These are phyloP conservation scores for Trachops cirrhosus DNA, from an alignment of 2,797 vertebrate genomes.

Conservation along the genomic window DNA sequence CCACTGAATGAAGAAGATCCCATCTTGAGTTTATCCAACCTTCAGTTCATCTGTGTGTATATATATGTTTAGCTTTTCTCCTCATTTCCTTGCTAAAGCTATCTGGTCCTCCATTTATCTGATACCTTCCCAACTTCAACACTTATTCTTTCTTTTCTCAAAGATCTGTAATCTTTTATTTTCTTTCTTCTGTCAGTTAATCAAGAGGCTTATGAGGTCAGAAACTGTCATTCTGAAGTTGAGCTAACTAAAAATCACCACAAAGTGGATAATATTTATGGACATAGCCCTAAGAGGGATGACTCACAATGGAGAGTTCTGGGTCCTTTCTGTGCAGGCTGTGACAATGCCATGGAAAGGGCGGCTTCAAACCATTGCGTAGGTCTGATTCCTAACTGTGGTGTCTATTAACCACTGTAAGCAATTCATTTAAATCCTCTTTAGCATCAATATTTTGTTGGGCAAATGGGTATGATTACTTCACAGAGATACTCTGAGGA, in stretches of 20 bases:
- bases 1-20: neutral
- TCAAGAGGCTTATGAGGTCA: neutral
- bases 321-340: neutral
- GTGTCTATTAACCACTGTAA: neutral
- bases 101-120: neutral
- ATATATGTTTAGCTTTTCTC: neutral
- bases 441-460: neutral
- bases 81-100: neutral
- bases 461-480: neutral
- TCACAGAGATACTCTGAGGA: neutral
- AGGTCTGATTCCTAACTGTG: neutral
- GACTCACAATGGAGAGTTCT: neutral
- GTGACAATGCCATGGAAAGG: neutral
- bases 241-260: neutral
- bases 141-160: neutral
- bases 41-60: neutral
- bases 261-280: neutral
- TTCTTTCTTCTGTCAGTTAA: constrained; percentile 1
- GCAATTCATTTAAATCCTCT: neutral
- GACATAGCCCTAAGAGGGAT: neutral
- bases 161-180: neutral
- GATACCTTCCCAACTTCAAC: neutral
- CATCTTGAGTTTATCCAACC: neutral
- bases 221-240: neutral
- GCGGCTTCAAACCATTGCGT: neutral